Base-by-base conservation (phyloP, 1,140 invertebrate genomes). In the Drosophila bocqueti region DNA sequence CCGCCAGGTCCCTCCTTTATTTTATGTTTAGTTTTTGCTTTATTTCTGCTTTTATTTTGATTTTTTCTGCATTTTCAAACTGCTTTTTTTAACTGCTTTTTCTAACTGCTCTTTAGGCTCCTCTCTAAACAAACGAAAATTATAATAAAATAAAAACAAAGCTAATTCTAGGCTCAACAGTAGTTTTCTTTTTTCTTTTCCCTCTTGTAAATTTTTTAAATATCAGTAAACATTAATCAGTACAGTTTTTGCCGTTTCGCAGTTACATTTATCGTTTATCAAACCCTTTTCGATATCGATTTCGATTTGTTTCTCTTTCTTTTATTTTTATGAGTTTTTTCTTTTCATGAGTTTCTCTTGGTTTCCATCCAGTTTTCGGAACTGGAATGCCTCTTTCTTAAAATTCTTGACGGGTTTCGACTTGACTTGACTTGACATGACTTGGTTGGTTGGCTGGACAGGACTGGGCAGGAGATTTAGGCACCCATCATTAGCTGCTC, bases 401-500 rank as follows among this genome's bases (percentile, higher is more conserved):
- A n/a, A 58, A 26, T 58, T 47, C 36, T 45, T 42, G 13, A 47
- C 16, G 34, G 34, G 59, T 5, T 49, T 58, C 52, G 42, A 45
- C 47, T 73, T 49, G 29, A 43, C 50, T 69, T 47, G 21, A 43
- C 49, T 62, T 42, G 24, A 18, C 34, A 8, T 36, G 50, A 21
- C 34, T 54, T 62, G 42, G 46, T 61, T 79, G 59, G 58, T 49
- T 77, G 45, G 73, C 60, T 78, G 49, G 52, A 63, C 45, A 63
- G 38, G 34, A 24, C 29, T 49, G 43, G 61, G 36, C 63, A 45
- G 61, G 15, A 26, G 47, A 49, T 52, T 64, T 93, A 93, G 13
- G 94, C 92, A 68, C 84, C 94, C 93, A 94, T 94, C 93, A 96
- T 96, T 63, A 97, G 93, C 93, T 96, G 95, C 82, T 97, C 96